phyloP scores from a whole-genome alignment of 2,888 invertebrate genomes.

The Nephrotoma guestfalica region DNA sequence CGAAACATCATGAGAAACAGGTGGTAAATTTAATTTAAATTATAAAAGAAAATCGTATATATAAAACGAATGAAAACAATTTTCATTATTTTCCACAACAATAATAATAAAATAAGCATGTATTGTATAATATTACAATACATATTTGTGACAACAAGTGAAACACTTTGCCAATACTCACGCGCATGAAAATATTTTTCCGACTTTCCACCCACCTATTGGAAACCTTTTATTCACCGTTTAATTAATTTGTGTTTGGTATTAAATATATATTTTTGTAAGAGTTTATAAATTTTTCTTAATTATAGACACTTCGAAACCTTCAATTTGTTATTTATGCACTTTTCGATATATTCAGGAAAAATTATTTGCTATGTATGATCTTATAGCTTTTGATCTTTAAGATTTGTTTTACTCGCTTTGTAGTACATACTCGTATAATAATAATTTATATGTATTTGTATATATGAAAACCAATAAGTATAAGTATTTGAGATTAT shows the following conservation, averaged over 20 bases:
- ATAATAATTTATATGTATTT: neutral
- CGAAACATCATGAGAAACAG: neutral
- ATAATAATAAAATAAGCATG: neutral
- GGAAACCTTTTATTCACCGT: neutral
- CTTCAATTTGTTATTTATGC: neutral
- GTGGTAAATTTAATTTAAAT: neutral
- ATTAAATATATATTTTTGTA: neutral
- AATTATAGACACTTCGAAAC: neutral
- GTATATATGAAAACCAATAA: neutral
- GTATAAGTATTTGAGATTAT: neutral
- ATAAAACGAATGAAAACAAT: neutral
- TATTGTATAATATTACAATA: neutral
- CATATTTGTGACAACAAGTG: neutral
- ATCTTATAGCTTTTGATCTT: neutral
- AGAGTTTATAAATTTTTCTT: neutral
- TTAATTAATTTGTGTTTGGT: neutral
- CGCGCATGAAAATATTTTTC: neutral
- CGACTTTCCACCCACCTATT: neutral
- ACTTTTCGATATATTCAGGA: neutral
- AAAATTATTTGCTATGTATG: neutral
- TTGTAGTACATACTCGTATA: neutral
- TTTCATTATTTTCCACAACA: neutral
- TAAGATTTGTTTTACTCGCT: neutral
- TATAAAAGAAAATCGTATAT: neutral
- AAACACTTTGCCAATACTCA: neutral